phyloP scores from a whole-genome alignment of 2,113 vertebrate genomes.

The Larimichthys polyactis region DNA sequence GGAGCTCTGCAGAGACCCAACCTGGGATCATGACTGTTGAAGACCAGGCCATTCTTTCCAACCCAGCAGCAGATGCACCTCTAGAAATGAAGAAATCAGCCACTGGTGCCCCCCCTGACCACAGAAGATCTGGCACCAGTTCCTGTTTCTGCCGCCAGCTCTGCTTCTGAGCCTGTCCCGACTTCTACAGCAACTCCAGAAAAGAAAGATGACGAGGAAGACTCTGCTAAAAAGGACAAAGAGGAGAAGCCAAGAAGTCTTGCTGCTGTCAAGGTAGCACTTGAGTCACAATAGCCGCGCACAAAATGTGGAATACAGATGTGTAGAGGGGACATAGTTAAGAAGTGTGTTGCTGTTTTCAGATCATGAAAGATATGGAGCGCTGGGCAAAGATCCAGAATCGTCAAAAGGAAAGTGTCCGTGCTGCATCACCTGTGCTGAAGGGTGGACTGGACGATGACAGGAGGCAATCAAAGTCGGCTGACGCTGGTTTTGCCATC shows the following conservation, averaged over 20 bases:
- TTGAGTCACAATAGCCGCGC: background rate
- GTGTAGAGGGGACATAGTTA: background rate
- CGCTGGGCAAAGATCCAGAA: slow-evolving; percentile 90
- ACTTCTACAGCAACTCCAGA: slow-evolving; percentile 46
- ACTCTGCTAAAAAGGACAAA: slow-evolving; percentile 78
- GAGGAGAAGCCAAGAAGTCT: slow-evolving; percentile 85
- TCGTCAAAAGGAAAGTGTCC: slow-evolving; percentile 84
- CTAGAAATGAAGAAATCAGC: slow-evolving; percentile 78
- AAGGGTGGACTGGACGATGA: slow-evolving; percentile 76
- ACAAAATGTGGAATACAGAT: background rate
- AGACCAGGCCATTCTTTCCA: slow-evolving; percentile 78
- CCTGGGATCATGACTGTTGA: slow-evolving; percentile 70
- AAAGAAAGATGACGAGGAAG: slow-evolving; percentile 77
- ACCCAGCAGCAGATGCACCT: slow-evolving; percentile 79
- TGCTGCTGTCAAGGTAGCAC: slow-evolving; percentile 85
- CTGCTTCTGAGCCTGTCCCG: slow-evolving; percentile 19
- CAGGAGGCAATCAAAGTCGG: slow-evolving; percentile 83
- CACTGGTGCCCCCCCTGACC: background rate
- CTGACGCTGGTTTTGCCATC: slow-evolving; percentile 86
- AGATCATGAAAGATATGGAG: slow-evolving; percentile 91
- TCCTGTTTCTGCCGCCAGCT: background rate
- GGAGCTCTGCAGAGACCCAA: slow-evolving; percentile 63
- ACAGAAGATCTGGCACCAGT: background rate
- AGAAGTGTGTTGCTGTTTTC: slow-evolving; percentile 24
- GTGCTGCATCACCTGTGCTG: slow-evolving; percentile 78